These are phyloP conservation scores for Montipora capitata DNA, from an alignment of 92 coral and sea anemone species.

Conservation along the genomic window DNA sequence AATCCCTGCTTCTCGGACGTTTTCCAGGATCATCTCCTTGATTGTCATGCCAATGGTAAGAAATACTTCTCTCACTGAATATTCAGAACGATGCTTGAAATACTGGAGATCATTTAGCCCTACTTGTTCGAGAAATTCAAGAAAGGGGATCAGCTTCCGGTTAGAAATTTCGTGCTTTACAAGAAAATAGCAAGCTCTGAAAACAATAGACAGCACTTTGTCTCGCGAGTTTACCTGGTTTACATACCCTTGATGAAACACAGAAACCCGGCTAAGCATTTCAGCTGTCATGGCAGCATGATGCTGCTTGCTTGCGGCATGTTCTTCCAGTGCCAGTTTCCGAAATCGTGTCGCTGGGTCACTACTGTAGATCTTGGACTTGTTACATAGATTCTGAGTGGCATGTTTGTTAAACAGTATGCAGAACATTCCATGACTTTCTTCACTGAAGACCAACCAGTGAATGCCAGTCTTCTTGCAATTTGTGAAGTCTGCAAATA, in stretches of 20 bases:
- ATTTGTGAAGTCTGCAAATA: conserved; percentile 29
- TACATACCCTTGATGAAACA: conserved; percentile 37
- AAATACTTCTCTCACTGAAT: conserved; percentile 1
- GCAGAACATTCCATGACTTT: conserved; percentile 35
- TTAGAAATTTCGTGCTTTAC: conserved; percentile 56
- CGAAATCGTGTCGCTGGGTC: conserved; percentile 15
- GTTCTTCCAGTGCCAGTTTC: conserved; percentile 33
- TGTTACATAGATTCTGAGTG: conserved; percentile 33
- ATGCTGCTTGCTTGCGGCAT: conserved; percentile 34
- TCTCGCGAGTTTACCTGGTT: conserved; percentile 44
- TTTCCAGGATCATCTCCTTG: neutral
- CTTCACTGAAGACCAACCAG: conserved; percentile 40
- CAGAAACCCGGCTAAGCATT: conserved; percentile 50
- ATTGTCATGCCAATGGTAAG: conserved; percentile 59
- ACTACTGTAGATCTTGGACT: conserved; percentile 27
- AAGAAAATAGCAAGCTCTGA: conserved; percentile 48
- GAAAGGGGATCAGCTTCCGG: conserved; percentile 53
- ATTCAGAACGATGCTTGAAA: conserved; percentile 22
- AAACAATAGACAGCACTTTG: conserved; percentile 42
- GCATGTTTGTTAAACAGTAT: conserved; percentile 39
- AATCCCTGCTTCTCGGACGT: conserved; percentile 20
- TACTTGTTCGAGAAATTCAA: conserved; percentile 57
- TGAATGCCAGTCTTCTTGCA: conserved; percentile 29
- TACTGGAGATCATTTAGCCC: conserved; percentile 57
- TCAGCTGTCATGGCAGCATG: conserved; percentile 43